Conservation (phyloP, 2,888 invertebrate genomes). For the Heliconius ethilla region DNA sequence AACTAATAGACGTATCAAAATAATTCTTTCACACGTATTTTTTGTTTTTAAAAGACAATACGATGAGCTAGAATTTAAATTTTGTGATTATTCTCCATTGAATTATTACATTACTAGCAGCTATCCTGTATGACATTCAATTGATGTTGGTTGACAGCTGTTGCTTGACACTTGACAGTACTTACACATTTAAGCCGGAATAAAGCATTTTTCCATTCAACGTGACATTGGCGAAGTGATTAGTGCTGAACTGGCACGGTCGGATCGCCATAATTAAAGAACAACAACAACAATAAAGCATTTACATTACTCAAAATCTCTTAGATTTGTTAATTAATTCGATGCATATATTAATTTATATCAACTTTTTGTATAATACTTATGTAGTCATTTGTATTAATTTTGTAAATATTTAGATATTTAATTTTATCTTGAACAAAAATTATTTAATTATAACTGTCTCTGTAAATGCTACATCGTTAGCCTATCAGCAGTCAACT, state of each 20-base stretch:
- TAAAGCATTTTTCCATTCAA: no score
- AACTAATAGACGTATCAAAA: no score
- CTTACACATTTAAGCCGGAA: not conserved
- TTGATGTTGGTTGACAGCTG: not conserved
- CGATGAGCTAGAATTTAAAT: no score
- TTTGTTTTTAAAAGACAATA: no score
- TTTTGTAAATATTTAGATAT: not conserved
- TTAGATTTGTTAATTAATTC: not conserved
- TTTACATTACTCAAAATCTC: not conserved
- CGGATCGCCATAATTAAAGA: no score
- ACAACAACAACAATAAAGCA: no score
- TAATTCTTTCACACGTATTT: no score
- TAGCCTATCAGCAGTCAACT: slow-evolving; percentile 21
- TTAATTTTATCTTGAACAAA: not conserved
- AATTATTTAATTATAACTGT: not conserved
- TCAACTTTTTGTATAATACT: not conserved
- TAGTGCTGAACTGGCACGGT: no score
- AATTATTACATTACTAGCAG: no score
- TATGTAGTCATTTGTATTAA: not conserved
- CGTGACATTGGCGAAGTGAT: no score
- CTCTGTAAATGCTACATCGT: slow-evolving; percentile 24
- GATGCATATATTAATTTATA: not conserved
- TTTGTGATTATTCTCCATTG: no score
- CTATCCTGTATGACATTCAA: no score
- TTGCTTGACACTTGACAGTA: not conserved